Evolutionary conservation across 2,888 invertebrate species (phyloP).

Genomic region (Deroplatys truncata): DNA sequence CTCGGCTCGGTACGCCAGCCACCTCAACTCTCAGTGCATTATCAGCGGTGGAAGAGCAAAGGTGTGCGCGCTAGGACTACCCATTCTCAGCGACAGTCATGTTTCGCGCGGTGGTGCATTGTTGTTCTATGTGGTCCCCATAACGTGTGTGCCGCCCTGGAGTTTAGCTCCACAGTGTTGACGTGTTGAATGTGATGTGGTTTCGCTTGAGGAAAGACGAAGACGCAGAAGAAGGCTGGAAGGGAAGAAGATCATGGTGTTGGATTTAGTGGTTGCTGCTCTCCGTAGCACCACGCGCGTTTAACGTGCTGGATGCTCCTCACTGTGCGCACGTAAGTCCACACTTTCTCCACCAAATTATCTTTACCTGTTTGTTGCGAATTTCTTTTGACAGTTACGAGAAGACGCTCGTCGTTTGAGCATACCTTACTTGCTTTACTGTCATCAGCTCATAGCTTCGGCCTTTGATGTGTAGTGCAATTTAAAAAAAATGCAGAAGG

Average conservation of each 20-base stretch:
- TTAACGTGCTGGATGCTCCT: constrained; percentile 30
- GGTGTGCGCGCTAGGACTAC: neutral
- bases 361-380: too few species aligned
- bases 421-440: too few species aligned
- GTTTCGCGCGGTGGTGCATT: neutral
- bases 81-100: too few species aligned
- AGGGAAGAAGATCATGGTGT: constrained; percentile 26
- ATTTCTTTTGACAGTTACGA: too few species aligned
- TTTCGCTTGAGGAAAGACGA: neutral
- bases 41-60: constrained; percentile 5
- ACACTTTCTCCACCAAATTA: too few species aligned
- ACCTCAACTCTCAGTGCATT: constrained; percentile 7
- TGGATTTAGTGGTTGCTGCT: constrained; percentile 25
- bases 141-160: neutral
- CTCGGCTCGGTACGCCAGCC: neutral
- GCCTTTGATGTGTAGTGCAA: too few species aligned
- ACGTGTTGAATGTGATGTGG: neutral
- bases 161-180: neutral
- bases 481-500: too few species aligned
- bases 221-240: neutral
- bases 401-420: too few species aligned
- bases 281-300: constrained; percentile 25
- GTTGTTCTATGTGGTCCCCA: neutral
- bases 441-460: too few species aligned
- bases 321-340: constrained; percentile 30